phyloP scores from a whole-genome alignment of 1,140 invertebrate species.

The Acyrthosiphon pisum region DNA sequence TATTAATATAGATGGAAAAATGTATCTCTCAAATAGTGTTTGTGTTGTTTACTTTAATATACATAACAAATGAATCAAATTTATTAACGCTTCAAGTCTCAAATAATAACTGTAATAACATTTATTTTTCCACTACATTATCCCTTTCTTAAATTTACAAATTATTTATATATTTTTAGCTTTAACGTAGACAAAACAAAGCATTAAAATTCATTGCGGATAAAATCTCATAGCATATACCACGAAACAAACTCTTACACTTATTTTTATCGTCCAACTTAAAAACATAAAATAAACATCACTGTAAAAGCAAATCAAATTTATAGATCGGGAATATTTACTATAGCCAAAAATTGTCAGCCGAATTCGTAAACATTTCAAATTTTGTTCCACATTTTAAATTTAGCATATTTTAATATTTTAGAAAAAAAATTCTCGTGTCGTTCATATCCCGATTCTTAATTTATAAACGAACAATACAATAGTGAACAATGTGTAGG shows the following conservation, averaged over 20 bases:
- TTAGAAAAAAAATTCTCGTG: not conserved
- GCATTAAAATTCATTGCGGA: not conserved
- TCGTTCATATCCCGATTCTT: not conserved
- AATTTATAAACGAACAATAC: too few relatives aligned
- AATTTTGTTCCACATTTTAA: not conserved
- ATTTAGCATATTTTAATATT: not conserved
- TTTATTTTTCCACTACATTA: slow-evolving; percentile 26
- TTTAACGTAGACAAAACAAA: not conserved
- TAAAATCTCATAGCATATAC: not conserved
- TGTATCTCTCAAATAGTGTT: not conserved
- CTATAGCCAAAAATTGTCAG: not conserved
- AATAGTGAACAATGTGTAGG: too few relatives aligned
- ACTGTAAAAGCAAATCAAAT: not conserved
- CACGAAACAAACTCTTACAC: not conserved
- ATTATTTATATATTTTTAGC: not conserved
- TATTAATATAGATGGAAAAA: not conserved
- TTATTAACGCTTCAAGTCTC: not conserved
- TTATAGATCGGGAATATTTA: not conserved
- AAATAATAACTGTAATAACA: slow-evolving; percentile 18
- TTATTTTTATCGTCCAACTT: not conserved
- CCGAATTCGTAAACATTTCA: not conserved
- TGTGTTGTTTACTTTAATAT: not conserved
- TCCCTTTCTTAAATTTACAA: not conserved
- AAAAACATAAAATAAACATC: not conserved
- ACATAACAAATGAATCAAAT: not conserved